Evolutionary conservation across 92 coral and sea anemone genomes (phyloP).

Genomic region (Palythoa grandis): DNA sequence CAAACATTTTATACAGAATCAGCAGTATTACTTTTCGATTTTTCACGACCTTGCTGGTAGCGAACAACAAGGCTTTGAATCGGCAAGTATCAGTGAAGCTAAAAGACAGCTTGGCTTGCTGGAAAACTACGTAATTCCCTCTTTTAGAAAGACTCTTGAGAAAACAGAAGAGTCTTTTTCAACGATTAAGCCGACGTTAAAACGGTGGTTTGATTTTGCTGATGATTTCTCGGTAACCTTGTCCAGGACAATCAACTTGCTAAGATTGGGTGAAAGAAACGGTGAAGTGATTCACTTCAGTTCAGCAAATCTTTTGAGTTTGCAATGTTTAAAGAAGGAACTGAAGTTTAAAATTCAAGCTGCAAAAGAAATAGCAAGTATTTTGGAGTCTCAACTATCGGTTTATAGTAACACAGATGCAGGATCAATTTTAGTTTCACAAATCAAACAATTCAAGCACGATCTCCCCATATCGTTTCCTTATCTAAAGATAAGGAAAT

Average conservation of each 20-base stretch:
- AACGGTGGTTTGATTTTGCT: constrained; percentile 3
- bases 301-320: background rate
- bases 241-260: background rate
- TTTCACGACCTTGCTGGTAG: background rate
- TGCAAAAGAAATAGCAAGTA: constrained; percentile 7
- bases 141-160: constrained; percentile 1
- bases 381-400: background rate
- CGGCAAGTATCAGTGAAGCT: background rate
- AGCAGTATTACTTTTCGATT: background rate
- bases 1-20: background rate
- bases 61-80: background rate
- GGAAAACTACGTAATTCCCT: background rate
- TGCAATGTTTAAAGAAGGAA: constrained; percentile 22
- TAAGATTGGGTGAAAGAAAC: background rate
- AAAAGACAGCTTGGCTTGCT: background rate
- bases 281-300: constrained; percentile 1
- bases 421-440: background rate
- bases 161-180: background rate
- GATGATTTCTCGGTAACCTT: background rate
- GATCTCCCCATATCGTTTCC: background rate
- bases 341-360: constrained; percentile 5
- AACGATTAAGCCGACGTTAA: background rate
- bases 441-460: constrained; percentile 4
- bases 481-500: background rate
- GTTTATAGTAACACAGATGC: background rate